Evolutionary conservation across 1,140 invertebrate genomes (phyloP).

Genomic region (Hylaeus anthracinus): DNA sequence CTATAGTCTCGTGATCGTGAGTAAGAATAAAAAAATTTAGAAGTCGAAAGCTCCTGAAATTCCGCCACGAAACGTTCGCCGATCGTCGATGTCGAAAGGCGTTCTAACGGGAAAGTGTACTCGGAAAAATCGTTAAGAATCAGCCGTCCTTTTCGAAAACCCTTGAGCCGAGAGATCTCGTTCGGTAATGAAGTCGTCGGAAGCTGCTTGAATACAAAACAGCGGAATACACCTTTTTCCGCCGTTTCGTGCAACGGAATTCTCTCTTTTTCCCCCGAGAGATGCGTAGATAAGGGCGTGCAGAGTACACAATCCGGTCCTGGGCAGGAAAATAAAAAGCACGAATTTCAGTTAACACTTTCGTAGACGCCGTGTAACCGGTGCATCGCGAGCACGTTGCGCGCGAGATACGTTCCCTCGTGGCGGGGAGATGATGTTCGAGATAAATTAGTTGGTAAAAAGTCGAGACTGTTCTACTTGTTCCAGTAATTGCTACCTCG

Average conservation of each 20-base stretch:
- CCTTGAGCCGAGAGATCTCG: slow-evolving; percentile 28
- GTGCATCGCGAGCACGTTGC: slow-evolving; percentile 5
- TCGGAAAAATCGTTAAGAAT: slow-evolving; percentile 46
- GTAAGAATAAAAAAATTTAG: no score
- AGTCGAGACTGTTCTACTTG: slow-evolving; percentile 53
- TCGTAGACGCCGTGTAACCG: slow-evolving; percentile 26
- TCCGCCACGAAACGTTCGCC: background rate
- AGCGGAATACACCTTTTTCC: slow-evolving; percentile 20
- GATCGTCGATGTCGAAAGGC: slow-evolving; percentile 34
- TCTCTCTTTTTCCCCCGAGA: slow-evolving; percentile 17
- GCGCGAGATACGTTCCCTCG: slow-evolving; percentile 30
- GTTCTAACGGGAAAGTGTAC: slow-evolving; percentile 30
- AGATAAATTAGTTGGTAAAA: slow-evolving; percentile 63
- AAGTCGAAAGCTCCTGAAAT: background rate
- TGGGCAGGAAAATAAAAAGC: slow-evolving; percentile 34
- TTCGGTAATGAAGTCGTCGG: slow-evolving; percentile 41
- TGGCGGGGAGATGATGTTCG: slow-evolving; percentile 46
- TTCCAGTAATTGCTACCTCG: slow-evolving; percentile 60
- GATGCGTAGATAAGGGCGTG: slow-evolving; percentile 54
- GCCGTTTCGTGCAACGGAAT: slow-evolving; percentile 2
- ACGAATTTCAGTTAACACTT: slow-evolving; percentile 50
- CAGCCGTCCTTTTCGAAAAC: slow-evolving; percentile 30
- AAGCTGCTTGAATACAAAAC: slow-evolving; percentile 54
- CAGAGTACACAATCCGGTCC: slow-evolving; percentile 29
- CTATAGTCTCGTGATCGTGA: no score